Conservation (phyloP, 1,140 invertebrate species). For the Helicoverpa armigera region DNA sequence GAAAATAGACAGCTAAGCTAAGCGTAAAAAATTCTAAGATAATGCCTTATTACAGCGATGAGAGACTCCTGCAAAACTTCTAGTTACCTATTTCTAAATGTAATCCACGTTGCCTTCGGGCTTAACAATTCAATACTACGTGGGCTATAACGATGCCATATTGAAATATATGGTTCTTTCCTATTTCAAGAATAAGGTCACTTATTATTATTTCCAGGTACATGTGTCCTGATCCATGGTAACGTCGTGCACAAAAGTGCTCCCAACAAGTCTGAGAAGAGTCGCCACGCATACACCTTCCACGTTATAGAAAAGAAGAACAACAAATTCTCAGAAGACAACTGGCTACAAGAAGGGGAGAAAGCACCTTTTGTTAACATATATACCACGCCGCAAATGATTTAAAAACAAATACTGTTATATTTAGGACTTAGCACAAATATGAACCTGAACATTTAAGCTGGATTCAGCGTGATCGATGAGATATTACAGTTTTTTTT, state of each 20-base stretch:
- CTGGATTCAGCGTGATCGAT: not conserved
- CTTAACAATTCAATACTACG: too few relatives aligned
- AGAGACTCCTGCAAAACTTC: too few relatives aligned
- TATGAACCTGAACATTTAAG: not conserved
- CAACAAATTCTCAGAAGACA: conserved; percentile 92
- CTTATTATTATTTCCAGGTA: conserved; percentile 87
- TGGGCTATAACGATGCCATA: too few relatives aligned
- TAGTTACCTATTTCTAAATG: too few relatives aligned
- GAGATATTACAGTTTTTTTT: not conserved
- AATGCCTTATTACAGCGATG: too few relatives aligned
- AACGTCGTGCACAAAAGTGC: conserved; percentile 97
- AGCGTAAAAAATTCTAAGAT: too few relatives aligned
- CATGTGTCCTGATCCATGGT: conserved; percentile 96
- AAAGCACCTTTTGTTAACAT: conserved; percentile 79
- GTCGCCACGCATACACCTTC: conserved; percentile 98
- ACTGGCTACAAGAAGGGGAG: conserved; percentile 92
- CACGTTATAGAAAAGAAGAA: conserved; percentile 95
- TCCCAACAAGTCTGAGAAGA: conserved; percentile 92
- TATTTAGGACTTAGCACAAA: not conserved
- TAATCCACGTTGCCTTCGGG: too few relatives aligned
- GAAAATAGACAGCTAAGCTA: too few relatives aligned
- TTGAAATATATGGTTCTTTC: too few relatives aligned
- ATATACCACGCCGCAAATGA: conserved; percentile 71
- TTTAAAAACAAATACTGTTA: not conserved
- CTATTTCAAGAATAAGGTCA: too few relatives aligned